Evolutionary conservation across 2,888 invertebrate genomes (phyloP).

Genomic region (Drosophila acutilabella): DNA sequence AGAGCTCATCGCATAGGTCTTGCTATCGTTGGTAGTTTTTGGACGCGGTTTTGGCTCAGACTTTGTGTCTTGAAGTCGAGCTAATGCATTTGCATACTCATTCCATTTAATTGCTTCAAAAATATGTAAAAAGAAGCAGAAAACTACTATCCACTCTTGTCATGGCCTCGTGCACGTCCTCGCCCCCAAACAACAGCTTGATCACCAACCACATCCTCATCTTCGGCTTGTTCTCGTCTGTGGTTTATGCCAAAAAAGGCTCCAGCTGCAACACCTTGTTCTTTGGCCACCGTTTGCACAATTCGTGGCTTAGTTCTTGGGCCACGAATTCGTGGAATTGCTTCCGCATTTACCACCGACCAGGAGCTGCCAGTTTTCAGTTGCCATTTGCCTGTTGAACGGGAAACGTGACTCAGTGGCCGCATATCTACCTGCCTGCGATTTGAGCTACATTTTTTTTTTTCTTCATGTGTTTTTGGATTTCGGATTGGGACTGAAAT

Average conservation of each 20-base stretch:
- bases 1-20: constrained; percentile 31
- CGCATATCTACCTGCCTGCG: constrained; percentile 58
- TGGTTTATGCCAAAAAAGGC: constrained; percentile 75
- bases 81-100: constrained; percentile 79
- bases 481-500: not conserved
- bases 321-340: constrained; percentile 78
- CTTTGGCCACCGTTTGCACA: constrained; percentile 33
- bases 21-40: constrained; percentile 5
- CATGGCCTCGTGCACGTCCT: constrained; percentile 45
- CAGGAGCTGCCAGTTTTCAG: constrained; percentile 48
- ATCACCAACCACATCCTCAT: constrained; percentile 7
- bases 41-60: constrained; percentile 10
- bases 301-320: constrained; percentile 72
- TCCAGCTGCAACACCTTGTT: constrained; percentile 56
- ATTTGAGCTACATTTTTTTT: not conserved
- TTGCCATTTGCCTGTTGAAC: constrained; percentile 58
- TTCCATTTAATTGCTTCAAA: constrained; percentile 79
- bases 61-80: constrained; percentile 32
- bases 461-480: too few species aligned
- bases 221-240: constrained; percentile 29
- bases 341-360: constrained; percentile 67
- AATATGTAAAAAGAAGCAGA: constrained; percentile 66
- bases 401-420: constrained; percentile 73
- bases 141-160: constrained; percentile 59
- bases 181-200: not conserved